These are phyloP conservation scores for Aplidium turbinatum DNA, from an alignment of 23 tunicate species.

Conservation along the genomic window DNA sequence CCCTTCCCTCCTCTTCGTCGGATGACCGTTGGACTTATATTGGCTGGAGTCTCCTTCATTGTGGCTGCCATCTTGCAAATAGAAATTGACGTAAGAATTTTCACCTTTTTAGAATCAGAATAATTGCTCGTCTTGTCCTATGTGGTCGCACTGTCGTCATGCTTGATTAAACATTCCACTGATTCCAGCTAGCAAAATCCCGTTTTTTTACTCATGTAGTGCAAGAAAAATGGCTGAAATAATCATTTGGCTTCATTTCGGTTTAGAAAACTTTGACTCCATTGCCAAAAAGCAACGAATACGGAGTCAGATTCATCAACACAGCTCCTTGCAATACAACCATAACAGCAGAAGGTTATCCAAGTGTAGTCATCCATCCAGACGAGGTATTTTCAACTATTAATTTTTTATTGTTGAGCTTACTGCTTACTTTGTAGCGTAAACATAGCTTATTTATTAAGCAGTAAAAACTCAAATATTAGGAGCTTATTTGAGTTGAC, in stretches of 20 bases:
- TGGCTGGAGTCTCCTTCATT: slow-evolving; percentile 85
- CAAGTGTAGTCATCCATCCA: background rate
- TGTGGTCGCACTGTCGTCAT: too few relatives aligned
- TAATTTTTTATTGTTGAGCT: background rate
- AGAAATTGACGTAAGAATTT: slow-evolving; percentile 90
- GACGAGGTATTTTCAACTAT: slow-evolving; percentile 1
- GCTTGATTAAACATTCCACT: too few relatives aligned
- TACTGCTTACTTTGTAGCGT: background rate
- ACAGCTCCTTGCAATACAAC: slow-evolving; percentile 52
- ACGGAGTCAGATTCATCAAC: slow-evolving; percentile 67
- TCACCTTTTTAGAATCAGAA: too few relatives aligned
- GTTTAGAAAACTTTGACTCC: slow-evolving; percentile 74
- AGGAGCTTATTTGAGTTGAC: too few relatives aligned
- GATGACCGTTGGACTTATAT: slow-evolving; percentile 81
- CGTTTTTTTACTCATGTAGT: too few relatives aligned
- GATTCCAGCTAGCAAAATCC: too few relatives aligned
- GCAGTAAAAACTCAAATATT: too few relatives aligned
- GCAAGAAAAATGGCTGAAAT: too few relatives aligned
- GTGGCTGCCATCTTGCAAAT: slow-evolving; percentile 89
- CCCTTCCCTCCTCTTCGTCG: slow-evolving; percentile 71
- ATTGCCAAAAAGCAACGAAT: slow-evolving; percentile 56
- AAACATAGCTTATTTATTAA: too few relatives aligned
- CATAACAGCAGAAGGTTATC: background rate
- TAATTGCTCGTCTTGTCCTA: too few relatives aligned
- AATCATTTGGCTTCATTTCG: too few relatives aligned